A percentile compares a stretch with the other conserved stretches of the same genome.
Evolutionary conservation across 2,113 vertebrate species (phyloP).

Genomic region (Perca flavescens): DNA sequence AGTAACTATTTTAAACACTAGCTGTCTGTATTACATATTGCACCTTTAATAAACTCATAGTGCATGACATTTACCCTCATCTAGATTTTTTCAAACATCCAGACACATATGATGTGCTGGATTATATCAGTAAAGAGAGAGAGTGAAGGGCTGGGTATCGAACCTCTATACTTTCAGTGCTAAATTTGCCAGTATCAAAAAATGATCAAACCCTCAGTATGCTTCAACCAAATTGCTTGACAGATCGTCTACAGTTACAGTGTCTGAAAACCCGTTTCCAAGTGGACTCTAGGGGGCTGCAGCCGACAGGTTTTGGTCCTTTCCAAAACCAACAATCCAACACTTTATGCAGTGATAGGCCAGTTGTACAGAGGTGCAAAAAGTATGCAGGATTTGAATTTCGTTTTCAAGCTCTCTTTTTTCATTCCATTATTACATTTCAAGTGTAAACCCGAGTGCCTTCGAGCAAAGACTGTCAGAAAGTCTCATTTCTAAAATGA

Average conservation of each 20-base stretch:
- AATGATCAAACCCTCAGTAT: not conserved
- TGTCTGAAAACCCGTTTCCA: not conserved
- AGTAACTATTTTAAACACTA: too few relatives aligned
- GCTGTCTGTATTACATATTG: too few relatives aligned
- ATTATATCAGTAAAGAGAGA: not conserved
- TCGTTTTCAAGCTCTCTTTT: not conserved
- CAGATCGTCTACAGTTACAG: not conserved
- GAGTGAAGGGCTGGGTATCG: not conserved
- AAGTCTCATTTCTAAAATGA: not conserved
- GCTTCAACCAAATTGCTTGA: not conserved
- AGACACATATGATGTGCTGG: not conserved
- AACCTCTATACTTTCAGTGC: not conserved
- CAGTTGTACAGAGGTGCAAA: not conserved
- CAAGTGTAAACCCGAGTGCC: not conserved
- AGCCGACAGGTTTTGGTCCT: not conserved
- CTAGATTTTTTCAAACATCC: not conserved
- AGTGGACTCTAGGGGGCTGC: not conserved
- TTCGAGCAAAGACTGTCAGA: not conserved
- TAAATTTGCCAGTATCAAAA: not conserved
- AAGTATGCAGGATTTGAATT: not conserved
- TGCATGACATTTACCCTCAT: not conserved
- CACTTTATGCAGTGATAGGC: too few relatives aligned
- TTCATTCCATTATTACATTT: not conserved
- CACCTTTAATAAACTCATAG: not conserved
- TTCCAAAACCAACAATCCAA: not conserved